Conservation (phyloP, 2,888 invertebrate species). For the Dasypolia templi region DNA sequence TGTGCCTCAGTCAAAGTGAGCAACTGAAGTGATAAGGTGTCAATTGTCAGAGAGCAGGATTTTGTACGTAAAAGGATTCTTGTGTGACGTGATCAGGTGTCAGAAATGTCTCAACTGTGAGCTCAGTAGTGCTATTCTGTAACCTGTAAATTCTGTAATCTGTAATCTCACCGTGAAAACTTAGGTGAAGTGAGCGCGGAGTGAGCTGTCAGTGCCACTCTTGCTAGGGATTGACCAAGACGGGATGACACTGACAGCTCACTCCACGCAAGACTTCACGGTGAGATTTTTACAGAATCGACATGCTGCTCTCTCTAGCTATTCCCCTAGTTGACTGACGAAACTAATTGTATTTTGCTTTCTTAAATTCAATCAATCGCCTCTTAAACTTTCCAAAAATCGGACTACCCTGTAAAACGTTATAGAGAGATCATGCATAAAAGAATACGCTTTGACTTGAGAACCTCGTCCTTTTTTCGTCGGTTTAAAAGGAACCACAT, state of each 20-base stretch:
- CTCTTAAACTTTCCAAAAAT: not conserved
- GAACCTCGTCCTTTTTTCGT: too few species aligned
- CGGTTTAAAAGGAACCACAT: not conserved
- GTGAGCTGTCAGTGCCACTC: too few species aligned
- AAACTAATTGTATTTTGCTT: not conserved
- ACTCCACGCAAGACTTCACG: too few species aligned
- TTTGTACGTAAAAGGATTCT: conserved; percentile 2
- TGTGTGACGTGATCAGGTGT: not conserved
- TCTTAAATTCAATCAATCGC: not conserved
- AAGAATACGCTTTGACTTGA: not conserved
- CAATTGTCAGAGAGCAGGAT: conserved; percentile 5
- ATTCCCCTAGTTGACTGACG: not conserved
- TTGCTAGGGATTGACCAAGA: too few species aligned
- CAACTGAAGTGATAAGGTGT: not conserved
- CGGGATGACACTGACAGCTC: too few species aligned
- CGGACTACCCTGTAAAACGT: not conserved
- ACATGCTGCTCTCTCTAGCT: not conserved
- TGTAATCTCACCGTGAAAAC: too few species aligned
- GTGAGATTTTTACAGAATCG: too few species aligned
- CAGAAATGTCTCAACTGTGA: not conserved
- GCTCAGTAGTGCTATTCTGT: too few species aligned
- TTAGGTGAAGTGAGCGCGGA: too few species aligned
- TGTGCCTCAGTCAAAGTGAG: not conserved
- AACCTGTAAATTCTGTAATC: too few species aligned
- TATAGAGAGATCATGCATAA: not conserved